Conservation (phyloP, 2,888 invertebrate species). For the Cantharis nigra region DNA sequence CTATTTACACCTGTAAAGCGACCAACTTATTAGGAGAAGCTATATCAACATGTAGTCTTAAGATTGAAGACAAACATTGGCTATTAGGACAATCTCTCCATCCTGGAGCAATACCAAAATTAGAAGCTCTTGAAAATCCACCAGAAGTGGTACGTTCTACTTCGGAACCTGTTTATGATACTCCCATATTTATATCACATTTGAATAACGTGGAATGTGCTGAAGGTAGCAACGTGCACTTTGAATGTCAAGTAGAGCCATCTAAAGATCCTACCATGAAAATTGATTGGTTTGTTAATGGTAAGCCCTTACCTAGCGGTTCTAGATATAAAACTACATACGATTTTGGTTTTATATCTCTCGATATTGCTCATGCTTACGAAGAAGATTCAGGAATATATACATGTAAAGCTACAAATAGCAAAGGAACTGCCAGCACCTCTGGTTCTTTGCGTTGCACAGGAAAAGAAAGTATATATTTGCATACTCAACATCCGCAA, state of each 20-base stretch:
- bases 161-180: constrained; percentile 79
- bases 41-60: constrained; percentile 87
- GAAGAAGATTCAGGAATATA: constrained; percentile 93
- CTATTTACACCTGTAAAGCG: constrained; percentile 94
- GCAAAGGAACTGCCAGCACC: constrained; percentile 86
- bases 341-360: constrained; percentile 94
- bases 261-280: constrained; percentile 88
- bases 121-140: constrained; percentile 84
- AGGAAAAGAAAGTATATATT: constrained; percentile 76
- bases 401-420: constrained; percentile 87
- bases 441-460: constrained; percentile 87
- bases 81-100: constrained; percentile 84
- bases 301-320: constrained; percentile 84
- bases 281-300: constrained; percentile 95
- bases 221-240: constrained; percentile 87
- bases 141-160: constrained; percentile 68
- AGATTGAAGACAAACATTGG: constrained; percentile 89
- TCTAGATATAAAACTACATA: constrained; percentile 90
- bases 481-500: constrained; percentile 94
- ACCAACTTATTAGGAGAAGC: constrained; percentile 93
- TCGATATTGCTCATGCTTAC: constrained; percentile 86
- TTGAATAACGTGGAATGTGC: constrained; percentile 87
- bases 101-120: constrained; percentile 85
- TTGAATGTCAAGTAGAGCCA: constrained; percentile 91
- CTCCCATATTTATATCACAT: constrained; percentile 88